A percentile compares a stretch with the other conserved stretches of the same genome.
These are phyloP conservation scores for Laterallus jamaicensis DNA, from an alignment of 2,113 vertebrate genomes.

Conservation along the genomic window DNA sequence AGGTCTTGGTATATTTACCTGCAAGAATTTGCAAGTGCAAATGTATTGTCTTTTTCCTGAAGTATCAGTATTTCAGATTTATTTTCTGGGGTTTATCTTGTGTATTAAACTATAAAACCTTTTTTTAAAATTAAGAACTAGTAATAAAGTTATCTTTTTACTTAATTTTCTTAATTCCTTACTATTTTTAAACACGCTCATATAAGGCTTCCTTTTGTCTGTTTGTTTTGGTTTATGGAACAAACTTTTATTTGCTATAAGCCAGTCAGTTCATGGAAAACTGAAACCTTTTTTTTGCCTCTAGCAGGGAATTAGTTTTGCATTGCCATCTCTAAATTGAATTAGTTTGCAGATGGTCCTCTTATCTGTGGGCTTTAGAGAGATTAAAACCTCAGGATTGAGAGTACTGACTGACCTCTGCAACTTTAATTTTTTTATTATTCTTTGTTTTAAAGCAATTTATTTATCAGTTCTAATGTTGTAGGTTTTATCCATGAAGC, in stretches of 20 bases:
- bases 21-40: background rate
- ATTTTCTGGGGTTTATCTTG: background rate
- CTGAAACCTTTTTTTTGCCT: background rate
- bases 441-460: slow-evolving; percentile 11
- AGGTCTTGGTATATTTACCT: background rate
- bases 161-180: background rate
- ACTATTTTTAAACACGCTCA: background rate
- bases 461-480: slow-evolving; percentile 24
- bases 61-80: background rate
- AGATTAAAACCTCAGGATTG: slow-evolving; percentile 9
- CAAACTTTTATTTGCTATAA: background rate
- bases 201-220: accelerated
- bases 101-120: background rate
- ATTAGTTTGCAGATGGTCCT: slow-evolving; percentile 13
- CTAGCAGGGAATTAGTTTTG: background rate
- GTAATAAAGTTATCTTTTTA: background rate
- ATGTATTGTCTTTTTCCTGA: background rate
- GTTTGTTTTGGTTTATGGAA: background rate
- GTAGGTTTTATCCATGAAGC: slow-evolving; percentile 29
- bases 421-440: background rate
- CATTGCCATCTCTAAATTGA: background rate
- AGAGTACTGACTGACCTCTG: background rate
- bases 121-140: background rate
- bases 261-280: background rate
- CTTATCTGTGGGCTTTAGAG: background rate